phyloP scores from a whole-genome alignment of 1,140 invertebrate genomes.

The roundworm (Caenorhabditis elegans) region WBcel235 BX284603.4:9677001-9677500 shows the following conservation, averaged over 20 bases:
- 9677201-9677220: too few relatives aligned
- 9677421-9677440: conserved; percentile 64
- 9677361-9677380: conserved; percentile 47
- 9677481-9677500: neutral
- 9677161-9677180: too few relatives aligned
- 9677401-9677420: conserved; percentile 55
- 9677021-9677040: neutral
- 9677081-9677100: too few relatives aligned
- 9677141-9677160: too few relatives aligned
- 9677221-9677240: too few relatives aligned
- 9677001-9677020: neutral
- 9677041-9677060: too few relatives aligned
- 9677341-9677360: conserved; percentile 56
- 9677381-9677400: conserved; percentile 64
- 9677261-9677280: conserved; percentile 65
- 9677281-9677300: conserved; percentile 60
- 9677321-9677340: conserved; percentile 65
- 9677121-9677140: too few relatives aligned
- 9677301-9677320: conserved; percentile 65
- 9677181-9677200: too few relatives aligned
- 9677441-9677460: conserved; percentile 44
- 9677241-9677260: conserved; percentile 54
- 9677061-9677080: too few relatives aligned
- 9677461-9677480: neutral
- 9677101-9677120: too few relatives aligned